Conservation (phyloP, 2,113 vertebrate species). For the Pica pica region DNA sequence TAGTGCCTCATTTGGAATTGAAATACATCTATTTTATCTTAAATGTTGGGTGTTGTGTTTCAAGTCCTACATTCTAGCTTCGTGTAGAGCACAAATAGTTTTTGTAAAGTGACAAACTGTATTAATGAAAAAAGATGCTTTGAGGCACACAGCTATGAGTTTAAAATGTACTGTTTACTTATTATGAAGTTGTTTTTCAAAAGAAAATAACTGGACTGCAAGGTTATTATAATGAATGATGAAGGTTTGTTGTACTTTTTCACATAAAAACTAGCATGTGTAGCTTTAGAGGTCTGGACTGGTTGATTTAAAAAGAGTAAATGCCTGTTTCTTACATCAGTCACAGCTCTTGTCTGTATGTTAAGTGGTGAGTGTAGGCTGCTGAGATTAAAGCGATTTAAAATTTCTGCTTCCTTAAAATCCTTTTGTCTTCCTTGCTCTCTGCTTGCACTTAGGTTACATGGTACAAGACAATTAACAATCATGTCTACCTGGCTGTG, state of each 20-base stretch:
- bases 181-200: background rate
- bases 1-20: conserved; percentile 23
- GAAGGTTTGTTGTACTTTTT: background rate
- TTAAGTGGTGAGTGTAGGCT: background rate
- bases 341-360: background rate
- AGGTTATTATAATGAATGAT: background rate
- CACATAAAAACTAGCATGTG: background rate
- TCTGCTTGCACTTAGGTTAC: background rate
- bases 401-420: background rate
- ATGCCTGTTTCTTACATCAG: background rate
- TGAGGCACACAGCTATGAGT: background rate
- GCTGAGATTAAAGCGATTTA: background rate
- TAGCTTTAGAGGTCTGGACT: background rate
- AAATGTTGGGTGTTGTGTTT: conserved; percentile 49
- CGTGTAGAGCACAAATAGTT: conserved; percentile 13
- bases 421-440: background rate
- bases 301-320: background rate
- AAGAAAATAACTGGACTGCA: background rate
- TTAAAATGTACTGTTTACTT: background rate
- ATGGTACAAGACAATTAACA: background rate
- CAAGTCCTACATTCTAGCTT: conserved; percentile 23
- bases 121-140: conserved; percentile 33
- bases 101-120: conserved; percentile 6
- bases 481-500: background rate
- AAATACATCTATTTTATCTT: conserved; percentile 46